A percentile compares a stretch with the other conserved stretches of the same genome.
Conservation (phyloP, 2,113 vertebrate genomes). For the Macheiramphus alcinus region DNA sequence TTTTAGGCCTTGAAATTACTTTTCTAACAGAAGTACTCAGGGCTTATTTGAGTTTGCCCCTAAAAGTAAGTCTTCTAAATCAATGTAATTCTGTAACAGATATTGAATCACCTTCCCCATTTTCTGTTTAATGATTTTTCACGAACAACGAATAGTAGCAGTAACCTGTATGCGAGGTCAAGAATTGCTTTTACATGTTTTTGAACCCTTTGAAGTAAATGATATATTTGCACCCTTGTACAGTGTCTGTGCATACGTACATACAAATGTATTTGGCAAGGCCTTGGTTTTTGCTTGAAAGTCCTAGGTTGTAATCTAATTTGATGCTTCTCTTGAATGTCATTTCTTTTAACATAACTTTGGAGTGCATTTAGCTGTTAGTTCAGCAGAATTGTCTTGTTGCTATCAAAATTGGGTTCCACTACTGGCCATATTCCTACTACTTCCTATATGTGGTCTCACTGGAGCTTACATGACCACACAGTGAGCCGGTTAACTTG, state of each 20-base stretch:
- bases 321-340: neutral
- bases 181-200: neutral
- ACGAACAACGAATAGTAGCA: neutral
- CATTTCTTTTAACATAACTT: neutral
- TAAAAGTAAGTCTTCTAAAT: neutral
- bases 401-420: neutral
- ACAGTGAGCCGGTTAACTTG: neutral
- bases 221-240: neutral
- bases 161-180: neutral
- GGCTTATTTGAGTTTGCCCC: neutral
- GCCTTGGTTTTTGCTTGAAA: neutral
- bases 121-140: neutral
- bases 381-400: neutral
- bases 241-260: neutral
- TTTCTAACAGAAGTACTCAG: neutral
- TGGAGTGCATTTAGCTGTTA: neutral
- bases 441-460: neutral
- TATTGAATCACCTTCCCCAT: rapidly evolving
- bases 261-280: neutral
- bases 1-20: neutral
- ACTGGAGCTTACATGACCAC: neutral
- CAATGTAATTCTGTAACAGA: neutral
- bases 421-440: neutral
- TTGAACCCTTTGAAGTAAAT: neutral
- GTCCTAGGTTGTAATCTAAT: neutral